phyloP scores from a whole-genome alignment of 2,113 vertebrate genomes.

The Epinephelus cyanopodus region DNA sequence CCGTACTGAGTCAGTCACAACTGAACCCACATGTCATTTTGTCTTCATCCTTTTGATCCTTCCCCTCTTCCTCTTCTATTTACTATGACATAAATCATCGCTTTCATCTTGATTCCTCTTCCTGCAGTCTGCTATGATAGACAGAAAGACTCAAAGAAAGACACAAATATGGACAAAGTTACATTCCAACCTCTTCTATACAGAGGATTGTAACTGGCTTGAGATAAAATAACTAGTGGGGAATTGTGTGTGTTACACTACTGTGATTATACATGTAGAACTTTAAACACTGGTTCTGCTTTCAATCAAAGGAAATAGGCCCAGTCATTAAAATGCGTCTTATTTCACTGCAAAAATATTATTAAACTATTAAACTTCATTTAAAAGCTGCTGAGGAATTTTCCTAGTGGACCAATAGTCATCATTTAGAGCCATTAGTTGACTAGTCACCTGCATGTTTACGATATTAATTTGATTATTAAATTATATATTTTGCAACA shows the following conservation, averaged over 20 bases:
- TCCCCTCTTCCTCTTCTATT: conserved; percentile 17
- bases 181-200: background rate
- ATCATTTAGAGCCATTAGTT: no score
- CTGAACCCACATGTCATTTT: conserved; percentile 44
- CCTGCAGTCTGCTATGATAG: background rate
- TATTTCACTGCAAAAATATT: background rate
- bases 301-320: background rate
- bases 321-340: background rate
- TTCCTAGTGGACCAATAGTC: no score
- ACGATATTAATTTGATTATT: no score
- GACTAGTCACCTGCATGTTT: no score
- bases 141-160: background rate
- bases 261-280: background rate
- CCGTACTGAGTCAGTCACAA: conserved; percentile 1
- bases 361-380: background rate
- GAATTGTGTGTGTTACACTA: background rate
- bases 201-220: background rate
- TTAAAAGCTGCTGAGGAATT: background rate
- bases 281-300: background rate
- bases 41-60: conserved; percentile 26
- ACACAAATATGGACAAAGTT: background rate
- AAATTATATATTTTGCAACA: no score
- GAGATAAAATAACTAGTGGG: background rate
- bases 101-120: background rate
- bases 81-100: conserved; percentile 37